Evolutionary conservation across 2,113 vertebrate species (phyloP).

Genomic region (Pangasianodon gigas): DNA sequence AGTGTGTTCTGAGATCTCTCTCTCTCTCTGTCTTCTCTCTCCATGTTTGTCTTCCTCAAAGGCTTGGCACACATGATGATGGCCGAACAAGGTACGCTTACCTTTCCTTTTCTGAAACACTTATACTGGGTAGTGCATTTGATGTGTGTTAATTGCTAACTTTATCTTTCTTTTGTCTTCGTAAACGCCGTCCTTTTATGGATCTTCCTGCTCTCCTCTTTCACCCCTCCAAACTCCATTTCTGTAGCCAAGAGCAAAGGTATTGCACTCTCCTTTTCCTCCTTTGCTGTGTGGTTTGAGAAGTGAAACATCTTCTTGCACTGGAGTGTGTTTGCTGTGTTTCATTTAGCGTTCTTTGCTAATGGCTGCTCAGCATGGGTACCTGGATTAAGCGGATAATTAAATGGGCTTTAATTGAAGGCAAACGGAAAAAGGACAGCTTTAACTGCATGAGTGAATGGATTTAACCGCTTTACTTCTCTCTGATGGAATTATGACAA

Average conservation of each 20-base stretch:
- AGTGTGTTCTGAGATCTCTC: conserved; percentile 57
- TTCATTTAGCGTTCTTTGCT: conserved; percentile 57
- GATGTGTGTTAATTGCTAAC: conserved; percentile 26
- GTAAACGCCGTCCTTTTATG: conserved; percentile 63
- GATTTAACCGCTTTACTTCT: conserved; percentile 34
- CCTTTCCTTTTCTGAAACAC: conserved; percentile 21
- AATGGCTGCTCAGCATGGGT: conserved; percentile 59
- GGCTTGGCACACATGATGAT: conserved; percentile 96
- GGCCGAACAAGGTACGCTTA: conserved; percentile 93
- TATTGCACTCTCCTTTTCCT: conserved; percentile 76
- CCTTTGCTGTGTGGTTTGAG: conserved; percentile 67
- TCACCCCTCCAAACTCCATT: conserved; percentile 69
- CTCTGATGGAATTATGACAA: conserved; percentile 26
- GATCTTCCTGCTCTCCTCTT: conserved; percentile 66
- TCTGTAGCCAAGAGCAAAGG: conserved; percentile 98
- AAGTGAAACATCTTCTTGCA: conserved; percentile 55
- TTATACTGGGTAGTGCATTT: conserved; percentile 20
- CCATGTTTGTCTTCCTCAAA: conserved; percentile 63
- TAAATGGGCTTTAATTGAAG: conserved; percentile 63
- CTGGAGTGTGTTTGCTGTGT: conserved; percentile 58
- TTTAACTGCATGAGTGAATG: conserved; percentile 31
- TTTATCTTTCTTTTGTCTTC: conserved; percentile 61
- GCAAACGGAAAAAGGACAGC: conserved; percentile 33
- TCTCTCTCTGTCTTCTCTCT: conserved; percentile 31
- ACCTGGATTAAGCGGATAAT: conserved; percentile 67